phyloP scores from a whole-genome alignment of 1,140 invertebrate genomes.

The Diabrotica undecimpunctata region DNA sequence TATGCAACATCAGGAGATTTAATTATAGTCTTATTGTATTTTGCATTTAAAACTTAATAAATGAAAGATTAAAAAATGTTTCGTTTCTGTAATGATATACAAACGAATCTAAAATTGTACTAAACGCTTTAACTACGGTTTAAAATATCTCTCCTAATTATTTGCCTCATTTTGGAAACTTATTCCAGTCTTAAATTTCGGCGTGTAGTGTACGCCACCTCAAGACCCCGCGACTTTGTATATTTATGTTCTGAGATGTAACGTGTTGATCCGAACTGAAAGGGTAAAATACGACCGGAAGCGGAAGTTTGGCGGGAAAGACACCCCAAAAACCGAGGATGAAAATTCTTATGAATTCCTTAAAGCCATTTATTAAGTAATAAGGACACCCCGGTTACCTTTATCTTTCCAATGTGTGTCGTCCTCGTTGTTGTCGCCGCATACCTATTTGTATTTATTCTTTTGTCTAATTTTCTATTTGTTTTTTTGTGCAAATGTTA shows the following conservation, averaged over 20 bases:
- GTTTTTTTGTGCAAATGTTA: too few species aligned
- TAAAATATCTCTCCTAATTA: too few species aligned
- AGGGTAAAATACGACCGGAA: conserved; percentile 31
- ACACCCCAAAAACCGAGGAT: conserved; percentile 25
- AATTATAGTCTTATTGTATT: too few species aligned
- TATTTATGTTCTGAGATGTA: conserved; percentile 22
- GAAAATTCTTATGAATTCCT: conserved; percentile 22
- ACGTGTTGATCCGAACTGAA: conserved; percentile 30
- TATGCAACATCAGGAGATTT: too few species aligned
- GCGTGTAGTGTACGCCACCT: background rate
- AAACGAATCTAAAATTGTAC: too few species aligned
- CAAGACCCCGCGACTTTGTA: background rate
- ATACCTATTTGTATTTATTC: too few species aligned
- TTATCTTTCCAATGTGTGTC: background rate
- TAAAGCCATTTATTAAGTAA: conserved; percentile 15
- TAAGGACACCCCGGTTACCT: conserved; percentile 1
- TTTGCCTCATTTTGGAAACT: too few species aligned
- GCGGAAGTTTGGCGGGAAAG: conserved; percentile 24
- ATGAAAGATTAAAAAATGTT: too few species aligned
- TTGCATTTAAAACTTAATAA: too few species aligned
- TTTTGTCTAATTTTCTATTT: too few species aligned
- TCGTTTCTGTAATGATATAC: too few species aligned
- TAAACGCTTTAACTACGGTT: too few species aligned
- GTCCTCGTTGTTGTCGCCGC: background rate
- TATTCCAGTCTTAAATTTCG: background rate